Percentiles rank a stretch among this genome's conserved stretches.
phyloP scores from a whole-genome alignment of 2,888 invertebrate genomes.

The Andrena chrysosceles region DNA sequence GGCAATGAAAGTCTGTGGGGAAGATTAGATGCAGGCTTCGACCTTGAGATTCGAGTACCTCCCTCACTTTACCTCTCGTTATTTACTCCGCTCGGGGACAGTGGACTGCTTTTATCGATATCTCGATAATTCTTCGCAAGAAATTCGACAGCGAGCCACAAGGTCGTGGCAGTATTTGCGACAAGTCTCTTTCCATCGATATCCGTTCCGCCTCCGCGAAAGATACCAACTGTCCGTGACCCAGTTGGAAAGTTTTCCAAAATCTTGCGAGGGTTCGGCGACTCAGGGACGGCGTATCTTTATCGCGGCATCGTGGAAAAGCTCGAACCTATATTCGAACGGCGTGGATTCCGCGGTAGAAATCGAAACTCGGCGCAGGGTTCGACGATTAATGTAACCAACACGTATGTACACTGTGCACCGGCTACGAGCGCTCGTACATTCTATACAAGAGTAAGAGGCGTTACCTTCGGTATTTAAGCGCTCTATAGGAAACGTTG shows the following conservation, averaged over 20 bases:
- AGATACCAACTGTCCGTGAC: no score
- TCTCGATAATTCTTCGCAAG: no score
- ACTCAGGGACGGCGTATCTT: constrained; percentile 10
- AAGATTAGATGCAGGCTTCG: no score
- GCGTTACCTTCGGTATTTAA: constrained; percentile 73
- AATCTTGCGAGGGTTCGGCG: background rate
- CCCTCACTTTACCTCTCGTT: no score
- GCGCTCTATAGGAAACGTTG: constrained; percentile 57
- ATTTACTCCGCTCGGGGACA: no score
- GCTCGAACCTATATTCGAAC: constrained; percentile 34
- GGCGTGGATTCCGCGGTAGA: constrained; percentile 60
- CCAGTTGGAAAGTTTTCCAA: background rate
- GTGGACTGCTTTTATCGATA: no score
- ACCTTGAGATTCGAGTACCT: no score
- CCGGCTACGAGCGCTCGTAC: constrained; percentile 45
- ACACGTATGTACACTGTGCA: constrained; percentile 46
- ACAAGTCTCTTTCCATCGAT: no score
- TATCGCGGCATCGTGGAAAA: constrained; percentile 42
- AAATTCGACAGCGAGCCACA: no score
- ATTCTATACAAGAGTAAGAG: constrained; percentile 66
- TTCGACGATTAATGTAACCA: constrained; percentile 64
- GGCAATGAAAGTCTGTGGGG: no score
- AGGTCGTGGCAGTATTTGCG: no score
- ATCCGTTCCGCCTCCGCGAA: no score
- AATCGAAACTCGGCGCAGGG: constrained; percentile 59